These are phyloP conservation scores for Numenius phaeopus DNA, from an alignment of 2,797 vertebrate genomes.

Conservation along the genomic window DNA sequence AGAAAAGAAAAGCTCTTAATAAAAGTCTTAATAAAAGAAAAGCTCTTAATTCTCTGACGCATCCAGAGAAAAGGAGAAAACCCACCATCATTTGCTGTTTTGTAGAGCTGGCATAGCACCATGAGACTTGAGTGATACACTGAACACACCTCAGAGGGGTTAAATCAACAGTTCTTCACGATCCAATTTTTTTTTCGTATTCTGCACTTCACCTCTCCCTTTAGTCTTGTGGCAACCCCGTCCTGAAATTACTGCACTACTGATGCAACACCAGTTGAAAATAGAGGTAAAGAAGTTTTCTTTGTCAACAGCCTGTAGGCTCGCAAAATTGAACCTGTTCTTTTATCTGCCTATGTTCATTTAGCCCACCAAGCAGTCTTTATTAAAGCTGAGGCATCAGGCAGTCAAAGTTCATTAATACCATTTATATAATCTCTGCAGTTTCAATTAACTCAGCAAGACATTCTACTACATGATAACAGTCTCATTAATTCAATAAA, in stretches of 20 bases:
- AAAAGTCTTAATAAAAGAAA: background rate
- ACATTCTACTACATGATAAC: constrained; percentile 88
- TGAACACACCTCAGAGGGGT: background rate
- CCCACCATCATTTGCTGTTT: background rate
- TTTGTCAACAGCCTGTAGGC: constrained; percentile 86
- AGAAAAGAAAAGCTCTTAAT: background rate
- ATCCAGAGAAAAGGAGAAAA: background rate
- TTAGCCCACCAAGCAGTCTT: constrained; percentile 89
- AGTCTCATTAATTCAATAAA: constrained; percentile 91
- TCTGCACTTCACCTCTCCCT: background rate
- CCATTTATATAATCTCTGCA: constrained; percentile 89
- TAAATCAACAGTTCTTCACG: background rate
- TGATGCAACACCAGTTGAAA: constrained; percentile 64
- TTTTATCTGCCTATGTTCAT: constrained; percentile 88
- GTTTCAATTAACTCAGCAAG: constrained; percentile 90
- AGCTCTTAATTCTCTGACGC: background rate
- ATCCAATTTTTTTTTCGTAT: background rate
- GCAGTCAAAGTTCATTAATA: constrained; percentile 90
- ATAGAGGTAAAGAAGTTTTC: constrained; percentile 81
- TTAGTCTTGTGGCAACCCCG: background rate
- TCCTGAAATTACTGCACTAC: constrained; percentile 33
- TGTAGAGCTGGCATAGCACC: background rate
- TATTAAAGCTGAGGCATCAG: constrained; percentile 87
- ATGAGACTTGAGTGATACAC: background rate
- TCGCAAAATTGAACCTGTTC: constrained; percentile 86